Conservation (phyloP, 2,888 invertebrate species). For the Lingula anatina region DNA sequence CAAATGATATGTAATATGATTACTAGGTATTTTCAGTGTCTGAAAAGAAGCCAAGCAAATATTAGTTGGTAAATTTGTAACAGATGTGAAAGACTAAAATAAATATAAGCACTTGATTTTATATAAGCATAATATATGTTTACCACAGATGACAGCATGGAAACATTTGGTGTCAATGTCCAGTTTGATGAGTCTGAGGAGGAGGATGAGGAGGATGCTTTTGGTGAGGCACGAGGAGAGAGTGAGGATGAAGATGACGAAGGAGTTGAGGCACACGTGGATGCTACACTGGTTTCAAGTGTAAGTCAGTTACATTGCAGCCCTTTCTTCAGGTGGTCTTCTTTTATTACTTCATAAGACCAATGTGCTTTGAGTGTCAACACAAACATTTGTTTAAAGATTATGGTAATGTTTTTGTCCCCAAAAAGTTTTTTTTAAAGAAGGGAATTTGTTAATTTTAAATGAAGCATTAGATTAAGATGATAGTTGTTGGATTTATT, state of each 20-base stretch:
- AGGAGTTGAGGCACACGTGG: slow-evolving; percentile 42
- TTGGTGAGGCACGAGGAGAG: slow-evolving; percentile 80
- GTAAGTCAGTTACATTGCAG: slow-evolving; percentile 48
- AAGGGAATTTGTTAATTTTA: no score
- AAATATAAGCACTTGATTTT: no score
- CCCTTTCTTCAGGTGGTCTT: no score
- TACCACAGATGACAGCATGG: slow-evolving; percentile 75
- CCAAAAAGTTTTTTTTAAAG: background rate
- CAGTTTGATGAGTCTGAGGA: slow-evolving; percentile 98
- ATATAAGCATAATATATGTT: no score
- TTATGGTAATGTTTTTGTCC: background rate
- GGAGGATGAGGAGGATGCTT: slow-evolving; percentile 88
- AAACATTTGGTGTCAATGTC: slow-evolving; percentile 97
- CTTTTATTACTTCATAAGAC: no score
- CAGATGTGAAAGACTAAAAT: no score
- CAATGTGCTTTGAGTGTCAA: no score
- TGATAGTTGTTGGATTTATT: background rate
- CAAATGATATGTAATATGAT: no score
- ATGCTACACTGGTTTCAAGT: slow-evolving; percentile 36
- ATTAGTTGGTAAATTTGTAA: background rate
- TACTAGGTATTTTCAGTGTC: no score
- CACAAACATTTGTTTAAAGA: background rate
- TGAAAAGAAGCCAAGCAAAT: no score
- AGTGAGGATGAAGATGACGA: slow-evolving; percentile 61
- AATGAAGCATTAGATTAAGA: background rate